Conservation (phyloP, 2,113 vertebrate genomes). For the Oncorhynchus kisutch region DNA sequence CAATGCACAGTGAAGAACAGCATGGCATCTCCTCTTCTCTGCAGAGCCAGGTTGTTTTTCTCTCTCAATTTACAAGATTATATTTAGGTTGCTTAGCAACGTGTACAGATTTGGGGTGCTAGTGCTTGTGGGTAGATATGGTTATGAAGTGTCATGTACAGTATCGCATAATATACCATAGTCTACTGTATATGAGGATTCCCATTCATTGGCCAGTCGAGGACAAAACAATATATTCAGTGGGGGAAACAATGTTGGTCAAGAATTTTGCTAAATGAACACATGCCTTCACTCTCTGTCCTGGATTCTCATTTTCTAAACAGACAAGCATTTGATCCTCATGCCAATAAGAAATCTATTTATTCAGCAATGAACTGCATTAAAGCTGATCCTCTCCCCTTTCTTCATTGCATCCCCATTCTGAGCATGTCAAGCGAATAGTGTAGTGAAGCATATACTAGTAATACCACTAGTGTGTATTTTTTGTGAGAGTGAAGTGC, state of each 20-base stretch:
- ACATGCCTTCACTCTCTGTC: background rate
- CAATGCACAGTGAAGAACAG: background rate
- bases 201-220: background rate
- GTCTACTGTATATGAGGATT: constrained; percentile 9
- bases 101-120: constrained; percentile 43
- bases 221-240: background rate
- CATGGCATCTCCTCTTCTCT: constrained; percentile 26
- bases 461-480: background rate
- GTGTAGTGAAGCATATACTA: background rate
- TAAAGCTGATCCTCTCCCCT: background rate
- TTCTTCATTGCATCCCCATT: background rate
- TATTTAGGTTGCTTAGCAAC: constrained; percentile 79
- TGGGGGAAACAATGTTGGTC: too few relatives aligned
- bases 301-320: background rate
- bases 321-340: background rate
- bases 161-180: constrained; percentile 19
- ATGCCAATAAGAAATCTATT: background rate
- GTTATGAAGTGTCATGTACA: constrained; percentile 19
- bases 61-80: constrained; percentile 46
- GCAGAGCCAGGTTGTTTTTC: constrained; percentile 36
- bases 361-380: background rate
- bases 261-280: background rate
- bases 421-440: background rate
- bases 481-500: background rate
- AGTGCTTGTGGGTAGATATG: constrained; percentile 33